Percentiles rank a stretch among this genome's conserved stretches.
Evolutionary conservation across 2,113 vertebrate species (phyloP).

Genomic region (Plotosus lineatus): DNA sequence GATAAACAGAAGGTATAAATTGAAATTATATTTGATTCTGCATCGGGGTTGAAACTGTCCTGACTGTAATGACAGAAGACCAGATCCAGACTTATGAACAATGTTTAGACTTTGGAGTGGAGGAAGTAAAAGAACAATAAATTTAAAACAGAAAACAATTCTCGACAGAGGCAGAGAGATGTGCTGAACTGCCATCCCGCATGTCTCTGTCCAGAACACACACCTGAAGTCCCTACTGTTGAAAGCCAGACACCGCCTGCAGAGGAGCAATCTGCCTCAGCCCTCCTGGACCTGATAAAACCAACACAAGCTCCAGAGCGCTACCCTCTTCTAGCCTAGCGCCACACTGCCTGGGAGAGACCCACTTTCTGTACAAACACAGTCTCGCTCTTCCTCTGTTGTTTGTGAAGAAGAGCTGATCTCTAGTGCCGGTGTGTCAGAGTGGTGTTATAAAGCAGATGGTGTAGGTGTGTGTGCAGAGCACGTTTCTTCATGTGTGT

Average conservation of each 20-base stretch:
- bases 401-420: background rate
- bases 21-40: background rate
- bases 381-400: background rate
- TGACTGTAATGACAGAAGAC: background rate
- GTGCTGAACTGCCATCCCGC: constrained; percentile 15
- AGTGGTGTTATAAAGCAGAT: constrained; percentile 26
- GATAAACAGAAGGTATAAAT: background rate
- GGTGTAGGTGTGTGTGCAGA: background rate
- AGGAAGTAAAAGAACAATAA: background rate
- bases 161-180: background rate
- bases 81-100: background rate
- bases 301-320: constrained; percentile 8
- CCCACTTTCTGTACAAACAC: background rate
- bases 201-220: background rate
- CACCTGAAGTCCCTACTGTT: background rate
- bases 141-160: background rate
- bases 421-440: background rate
- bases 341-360: background rate
- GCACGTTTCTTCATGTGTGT: too few species aligned
- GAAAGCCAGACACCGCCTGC: constrained; percentile 19
- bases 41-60: background rate
- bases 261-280: constrained; percentile 28
- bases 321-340: constrained; percentile 15
- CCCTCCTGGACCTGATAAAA: constrained; percentile 5
- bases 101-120: background rate